These are phyloP conservation scores for Chironex yamaguchii DNA, from an alignment of 30 jellyfish, hydroid and myxozoan species.

Conservation along the genomic window DNA sequence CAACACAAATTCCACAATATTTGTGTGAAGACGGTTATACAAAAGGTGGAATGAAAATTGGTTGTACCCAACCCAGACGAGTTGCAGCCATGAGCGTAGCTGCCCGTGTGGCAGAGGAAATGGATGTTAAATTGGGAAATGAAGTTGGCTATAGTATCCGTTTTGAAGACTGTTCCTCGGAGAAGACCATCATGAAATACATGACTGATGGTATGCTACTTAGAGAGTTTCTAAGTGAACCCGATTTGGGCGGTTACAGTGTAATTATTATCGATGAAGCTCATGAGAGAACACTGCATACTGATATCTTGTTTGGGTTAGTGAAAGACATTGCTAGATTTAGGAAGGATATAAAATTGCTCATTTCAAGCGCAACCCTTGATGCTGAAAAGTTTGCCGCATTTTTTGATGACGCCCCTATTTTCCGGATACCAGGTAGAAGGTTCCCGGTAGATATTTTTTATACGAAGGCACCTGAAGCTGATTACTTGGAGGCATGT, in stretches of 20 bases:
- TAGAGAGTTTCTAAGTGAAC: slow-evolving; percentile 98
- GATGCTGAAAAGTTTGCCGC: slow-evolving; percentile 99
- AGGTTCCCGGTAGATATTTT: slow-evolving; percentile 98
- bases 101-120: slow-evolving; percentile 99
- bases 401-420: slow-evolving; percentile 99
- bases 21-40: slow-evolving; percentile 97
- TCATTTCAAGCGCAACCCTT: slow-evolving; percentile 98
- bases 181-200: slow-evolving; percentile 93
- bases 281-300: slow-evolving; percentile 98
- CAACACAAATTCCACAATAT: slow-evolving; percentile 99
- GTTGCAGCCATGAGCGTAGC: slow-evolving; percentile 99
- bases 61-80: slow-evolving; percentile 99
- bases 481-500: slow-evolving; percentile 98
- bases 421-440: slow-evolving; percentile 99
- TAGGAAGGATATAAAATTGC: slow-evolving; percentile 90
- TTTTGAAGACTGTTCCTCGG: slow-evolving; percentile 97
- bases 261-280: slow-evolving; percentile 99
- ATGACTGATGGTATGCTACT: slow-evolving; percentile 99
- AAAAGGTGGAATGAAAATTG: slow-evolving; percentile 88
- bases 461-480: slow-evolving; percentile 99
- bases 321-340: slow-evolving; percentile 98
- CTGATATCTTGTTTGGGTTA: slow-evolving; percentile 96
- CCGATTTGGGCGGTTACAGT: slow-evolving; percentile 97
- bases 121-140: slow-evolving; percentile 92
- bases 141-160: slow-evolving; percentile 99